These are phyloP conservation scores for Oncorhynchus nerka DNA, from an alignment of 2,113 vertebrate species.

Conservation along the genomic window DNA sequence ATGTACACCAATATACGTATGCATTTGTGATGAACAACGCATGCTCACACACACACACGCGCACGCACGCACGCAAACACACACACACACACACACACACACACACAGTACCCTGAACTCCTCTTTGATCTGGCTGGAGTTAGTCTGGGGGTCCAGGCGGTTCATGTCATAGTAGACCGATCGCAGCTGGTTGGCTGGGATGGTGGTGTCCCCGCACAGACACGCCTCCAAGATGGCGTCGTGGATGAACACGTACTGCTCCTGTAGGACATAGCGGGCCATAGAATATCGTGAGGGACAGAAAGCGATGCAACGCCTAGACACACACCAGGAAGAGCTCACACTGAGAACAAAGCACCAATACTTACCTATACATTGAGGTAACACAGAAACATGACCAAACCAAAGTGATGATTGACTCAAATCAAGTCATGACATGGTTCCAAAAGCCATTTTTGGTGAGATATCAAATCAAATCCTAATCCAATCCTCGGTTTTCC, in stretches of 20 bases:
- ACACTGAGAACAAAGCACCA: no score
- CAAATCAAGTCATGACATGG: no score
- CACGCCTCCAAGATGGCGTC: constrained; percentile 98
- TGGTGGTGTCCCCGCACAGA: constrained; percentile 92
- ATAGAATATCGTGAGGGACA: not conserved
- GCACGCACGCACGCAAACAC: not conserved
- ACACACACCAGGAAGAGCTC: constrained; percentile 1
- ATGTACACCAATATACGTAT: no score
- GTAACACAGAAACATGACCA: no score
- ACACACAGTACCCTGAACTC: constrained; percentile 88
- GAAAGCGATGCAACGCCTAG: not conserved
- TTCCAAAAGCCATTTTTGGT: no score
- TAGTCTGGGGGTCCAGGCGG: constrained; percentile 95
- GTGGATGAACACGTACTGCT: constrained; percentile 98
- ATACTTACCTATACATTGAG: no score
- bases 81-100: not conserved
- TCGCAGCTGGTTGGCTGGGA: constrained; percentile 91
- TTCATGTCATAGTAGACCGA: constrained; percentile 98
- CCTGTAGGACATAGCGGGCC: constrained; percentile 68
- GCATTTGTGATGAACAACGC: not conserved
- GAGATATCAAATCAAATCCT: no score
- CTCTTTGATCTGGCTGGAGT: constrained; percentile 97
- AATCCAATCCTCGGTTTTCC: no score
- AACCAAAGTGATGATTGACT: no score
- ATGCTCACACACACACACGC: constrained; percentile 1